Percentiles rank a stretch among this genome's conserved stretches.
Evolutionary conservation across 2,888 invertebrate genomes (phyloP).

Genomic region (Smittia sp.): DNA sequence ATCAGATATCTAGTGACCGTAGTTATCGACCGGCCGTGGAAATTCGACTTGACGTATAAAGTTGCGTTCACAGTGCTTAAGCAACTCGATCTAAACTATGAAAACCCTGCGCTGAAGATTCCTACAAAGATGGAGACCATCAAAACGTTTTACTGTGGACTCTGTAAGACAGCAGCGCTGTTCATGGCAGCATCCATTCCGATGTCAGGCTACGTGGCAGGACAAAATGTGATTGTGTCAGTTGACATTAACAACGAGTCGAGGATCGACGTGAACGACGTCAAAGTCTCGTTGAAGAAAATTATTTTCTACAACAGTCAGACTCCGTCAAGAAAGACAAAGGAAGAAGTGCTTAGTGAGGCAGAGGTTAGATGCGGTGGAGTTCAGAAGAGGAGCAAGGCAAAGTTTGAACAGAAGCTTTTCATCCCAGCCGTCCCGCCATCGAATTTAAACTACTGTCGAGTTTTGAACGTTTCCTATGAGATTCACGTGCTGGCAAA

Average conservation of each 20-base stretch:
- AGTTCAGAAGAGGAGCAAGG: background rate
- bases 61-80: constrained; percentile 75
- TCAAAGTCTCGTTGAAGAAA: constrained; percentile 14
- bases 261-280: background rate
- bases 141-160: constrained; percentile 13
- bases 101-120: background rate
- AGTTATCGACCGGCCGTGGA: constrained; percentile 60
- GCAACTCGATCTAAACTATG: constrained; percentile 69
- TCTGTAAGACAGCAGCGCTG: background rate
- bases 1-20: constrained; percentile 61
- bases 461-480: constrained; percentile 22
- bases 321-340: background rate
- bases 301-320: constrained; percentile 13
- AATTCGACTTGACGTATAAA: constrained; percentile 57
- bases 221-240: background rate
- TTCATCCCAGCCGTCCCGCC: constrained; percentile 24
- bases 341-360: background rate
- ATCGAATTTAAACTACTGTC: constrained; percentile 19
- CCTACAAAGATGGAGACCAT: constrained; percentile 12
- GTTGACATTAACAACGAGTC: constrained; percentile 28
- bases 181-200: constrained; percentile 29
- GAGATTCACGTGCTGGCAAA: constrained; percentile 26
- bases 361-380: background rate
- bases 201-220: constrained; percentile 22
- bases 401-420: background rate